These are phyloP conservation scores for Panzeria rudis DNA, from an alignment of 2,888 invertebrate species.

Conservation along the genomic window DNA sequence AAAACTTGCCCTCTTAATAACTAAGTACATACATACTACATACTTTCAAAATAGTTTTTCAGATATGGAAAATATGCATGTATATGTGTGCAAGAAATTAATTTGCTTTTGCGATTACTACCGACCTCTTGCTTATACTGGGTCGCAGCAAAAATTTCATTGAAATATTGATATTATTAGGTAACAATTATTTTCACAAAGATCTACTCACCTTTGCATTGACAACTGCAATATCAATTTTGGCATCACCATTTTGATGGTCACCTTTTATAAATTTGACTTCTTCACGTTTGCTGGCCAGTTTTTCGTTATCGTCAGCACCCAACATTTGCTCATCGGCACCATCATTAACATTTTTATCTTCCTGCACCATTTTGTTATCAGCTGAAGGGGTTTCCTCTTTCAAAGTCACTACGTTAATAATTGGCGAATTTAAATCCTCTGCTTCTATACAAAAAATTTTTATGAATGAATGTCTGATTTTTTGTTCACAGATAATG, in stretches of 20 bases:
- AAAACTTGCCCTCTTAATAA: too few relatives aligned
- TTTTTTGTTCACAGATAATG: conserved; percentile 32
- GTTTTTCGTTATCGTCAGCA: conserved; percentile 86
- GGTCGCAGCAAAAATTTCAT: not conserved
- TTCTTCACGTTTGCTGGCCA: conserved; percentile 86
- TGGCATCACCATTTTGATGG: conserved; percentile 93
- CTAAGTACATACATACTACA: too few relatives aligned
- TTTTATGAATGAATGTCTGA: conserved; percentile 53
- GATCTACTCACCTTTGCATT: conserved; percentile 84
- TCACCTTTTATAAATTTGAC: conserved; percentile 90
- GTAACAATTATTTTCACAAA: not conserved
- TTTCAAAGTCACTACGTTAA: conserved; percentile 33
- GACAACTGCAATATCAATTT: conserved; percentile 91
- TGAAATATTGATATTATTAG: not conserved
- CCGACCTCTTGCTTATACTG: conserved; percentile 58
- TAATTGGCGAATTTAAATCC: conserved; percentile 23
- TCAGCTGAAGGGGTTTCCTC: conserved; percentile 29
- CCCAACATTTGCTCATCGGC: conserved; percentile 89
- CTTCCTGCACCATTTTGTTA: conserved; percentile 84
- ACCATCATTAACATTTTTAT: conserved; percentile 85
- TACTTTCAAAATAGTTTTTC: not conserved
- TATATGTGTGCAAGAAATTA: not conserved
- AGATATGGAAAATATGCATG: not conserved
- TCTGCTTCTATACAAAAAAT: conserved; percentile 35
- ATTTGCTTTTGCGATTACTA: not conserved